Evolutionary conservation across 2,113 vertebrate genomes (phyloP).

Genomic region (Notothenia coriiceps): DNA sequence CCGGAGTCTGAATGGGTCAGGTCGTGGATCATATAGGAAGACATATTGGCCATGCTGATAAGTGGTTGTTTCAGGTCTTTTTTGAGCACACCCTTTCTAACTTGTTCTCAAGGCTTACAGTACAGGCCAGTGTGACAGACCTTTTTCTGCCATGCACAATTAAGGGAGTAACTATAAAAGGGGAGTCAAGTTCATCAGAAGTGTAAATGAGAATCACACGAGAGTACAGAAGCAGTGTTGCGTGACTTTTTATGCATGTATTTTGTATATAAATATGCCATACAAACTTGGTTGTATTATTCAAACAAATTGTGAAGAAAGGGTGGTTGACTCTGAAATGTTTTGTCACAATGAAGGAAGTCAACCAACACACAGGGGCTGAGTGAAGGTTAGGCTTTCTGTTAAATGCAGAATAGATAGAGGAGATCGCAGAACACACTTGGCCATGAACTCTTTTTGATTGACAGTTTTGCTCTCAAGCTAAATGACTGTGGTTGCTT

Average conservation of each 20-base stretch:
- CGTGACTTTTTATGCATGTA: no score
- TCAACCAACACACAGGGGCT: background rate
- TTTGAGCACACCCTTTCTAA: background rate
- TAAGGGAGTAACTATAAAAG: no score
- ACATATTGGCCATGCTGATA: no score
- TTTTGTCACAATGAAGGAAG: conserved; percentile 10
- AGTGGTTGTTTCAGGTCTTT: no score
- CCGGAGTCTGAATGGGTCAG: no score
- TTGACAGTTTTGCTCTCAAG: conserved; percentile 20
- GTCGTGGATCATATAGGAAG: no score
- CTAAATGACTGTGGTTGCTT: background rate
- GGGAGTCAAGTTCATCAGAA: no score
- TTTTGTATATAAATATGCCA: background rate
- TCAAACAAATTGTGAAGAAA: conserved; percentile 6
- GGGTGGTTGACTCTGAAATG: conserved; percentile 5
- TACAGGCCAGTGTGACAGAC: background rate
- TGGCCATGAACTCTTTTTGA: conserved; percentile 10
- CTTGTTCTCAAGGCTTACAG: no score
- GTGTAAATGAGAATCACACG: background rate
- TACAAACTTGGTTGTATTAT: conserved; percentile 9
- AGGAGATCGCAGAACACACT: background rate
- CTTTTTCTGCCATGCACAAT: background rate
- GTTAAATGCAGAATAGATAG: background rate
- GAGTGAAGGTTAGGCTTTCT: conserved; percentile 13
- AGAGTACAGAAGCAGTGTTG: background rate